phyloP scores from a whole-genome alignment of 2,113 vertebrate genomes.

The Okapia johnstoni region DNA sequence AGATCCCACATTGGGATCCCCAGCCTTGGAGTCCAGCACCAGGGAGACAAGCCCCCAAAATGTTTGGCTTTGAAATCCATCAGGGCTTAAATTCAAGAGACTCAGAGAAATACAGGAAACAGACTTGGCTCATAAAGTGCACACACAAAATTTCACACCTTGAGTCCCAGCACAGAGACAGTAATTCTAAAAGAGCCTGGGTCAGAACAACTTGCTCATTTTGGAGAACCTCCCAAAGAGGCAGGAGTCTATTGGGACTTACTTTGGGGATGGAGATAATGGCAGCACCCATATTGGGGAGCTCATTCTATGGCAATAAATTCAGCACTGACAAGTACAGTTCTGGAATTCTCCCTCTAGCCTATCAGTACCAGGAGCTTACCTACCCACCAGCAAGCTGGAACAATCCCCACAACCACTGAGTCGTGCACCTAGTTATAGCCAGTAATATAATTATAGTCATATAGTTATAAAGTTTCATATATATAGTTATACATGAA shows the following conservation, averaged over 20 bases:
- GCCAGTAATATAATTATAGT: not conserved
- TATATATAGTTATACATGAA: not conserved
- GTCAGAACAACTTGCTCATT: not conserved
- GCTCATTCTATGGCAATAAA: not conserved
- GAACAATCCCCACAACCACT: not conserved
- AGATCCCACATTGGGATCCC: not conserved
- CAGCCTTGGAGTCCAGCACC: not conserved
- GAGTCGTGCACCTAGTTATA: not conserved
- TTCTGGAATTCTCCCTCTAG: not conserved
- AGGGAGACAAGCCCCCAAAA: not conserved
- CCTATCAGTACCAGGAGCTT: not conserved
- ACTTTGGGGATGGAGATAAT: not conserved
- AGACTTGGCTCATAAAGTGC: not conserved
- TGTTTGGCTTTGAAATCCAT: not conserved
- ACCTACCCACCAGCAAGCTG: not conserved
- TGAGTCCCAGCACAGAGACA: not conserved
- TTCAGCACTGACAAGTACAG: not conserved
- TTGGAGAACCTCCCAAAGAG: not conserved
- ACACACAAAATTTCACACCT: not conserved
- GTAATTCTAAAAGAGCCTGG: not conserved
- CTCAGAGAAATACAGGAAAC: not conserved
- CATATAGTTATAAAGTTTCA: not conserved
- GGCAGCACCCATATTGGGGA: not conserved
- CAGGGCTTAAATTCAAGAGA: not conserved
- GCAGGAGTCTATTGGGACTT: not conserved